Evolutionary conservation across 2,888 invertebrate genomes (phyloP).

Genomic region (Meiosimyza platycephala): DNA sequence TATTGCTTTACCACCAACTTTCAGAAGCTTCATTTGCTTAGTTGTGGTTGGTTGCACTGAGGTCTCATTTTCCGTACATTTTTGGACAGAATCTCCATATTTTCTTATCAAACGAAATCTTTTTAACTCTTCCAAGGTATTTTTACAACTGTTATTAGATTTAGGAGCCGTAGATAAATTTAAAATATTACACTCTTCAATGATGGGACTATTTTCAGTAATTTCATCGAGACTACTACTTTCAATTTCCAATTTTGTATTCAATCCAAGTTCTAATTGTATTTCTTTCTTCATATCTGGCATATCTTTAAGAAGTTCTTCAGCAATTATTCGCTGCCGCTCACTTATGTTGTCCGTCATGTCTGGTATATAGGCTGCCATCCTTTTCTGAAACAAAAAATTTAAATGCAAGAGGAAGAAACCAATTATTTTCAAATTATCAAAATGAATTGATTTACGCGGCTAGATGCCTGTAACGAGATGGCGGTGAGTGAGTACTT

Average conservation of each 20-base stretch:
- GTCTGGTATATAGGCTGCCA: conserved; percentile 10
- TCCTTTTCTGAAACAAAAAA: conserved; percentile 30
- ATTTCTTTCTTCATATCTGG: conserved; percentile 45
- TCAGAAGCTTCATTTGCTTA: conserved; percentile 2
- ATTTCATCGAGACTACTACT: not conserved
- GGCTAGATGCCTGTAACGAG: conserved; percentile 39
- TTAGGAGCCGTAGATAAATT: not conserved
- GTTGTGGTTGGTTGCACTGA: not conserved
- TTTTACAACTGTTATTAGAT: not conserved
- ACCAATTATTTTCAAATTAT: conserved; percentile 24
- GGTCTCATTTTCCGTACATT: not conserved
- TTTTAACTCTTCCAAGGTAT: conserved; percentile 10
- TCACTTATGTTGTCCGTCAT: not conserved
- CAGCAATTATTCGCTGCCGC: conserved; percentile 12
- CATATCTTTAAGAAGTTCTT: conserved; percentile 39
- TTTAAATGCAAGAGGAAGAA: conserved; percentile 25
- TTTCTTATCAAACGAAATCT: conserved; percentile 24
- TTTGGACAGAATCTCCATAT: not conserved
- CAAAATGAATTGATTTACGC: not conserved
- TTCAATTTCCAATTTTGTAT: conserved; percentile 15
- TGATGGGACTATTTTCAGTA: not conserved
- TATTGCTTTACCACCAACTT: not conserved
- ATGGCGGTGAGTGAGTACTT: conserved; percentile 42
- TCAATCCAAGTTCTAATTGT: conserved; percentile 33
- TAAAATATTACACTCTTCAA: not conserved